phyloP scores from a whole-genome alignment of 2,113 vertebrate species.

The Nansenia antarctica region DNA sequence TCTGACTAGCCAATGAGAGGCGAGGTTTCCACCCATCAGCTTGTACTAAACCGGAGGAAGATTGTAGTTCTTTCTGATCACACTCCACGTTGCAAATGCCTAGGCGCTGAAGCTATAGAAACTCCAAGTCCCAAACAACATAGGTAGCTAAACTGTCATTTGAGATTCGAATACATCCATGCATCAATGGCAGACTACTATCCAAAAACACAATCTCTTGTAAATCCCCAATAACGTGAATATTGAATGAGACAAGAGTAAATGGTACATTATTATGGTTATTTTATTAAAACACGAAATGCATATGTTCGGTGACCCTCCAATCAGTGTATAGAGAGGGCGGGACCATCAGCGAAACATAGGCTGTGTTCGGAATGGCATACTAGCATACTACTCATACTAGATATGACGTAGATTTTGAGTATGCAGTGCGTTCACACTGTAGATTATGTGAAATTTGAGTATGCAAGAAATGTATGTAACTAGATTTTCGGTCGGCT shows the following conservation, averaged over 20 bases:
- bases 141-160: not conserved
- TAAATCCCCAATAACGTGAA: not conserved
- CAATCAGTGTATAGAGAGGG: constrained; percentile 61
- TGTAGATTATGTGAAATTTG: too few relatives aligned
- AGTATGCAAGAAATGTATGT: too few relatives aligned
- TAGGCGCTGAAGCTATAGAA: not conserved
- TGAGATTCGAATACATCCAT: too few relatives aligned
- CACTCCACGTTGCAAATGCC: not conserved
- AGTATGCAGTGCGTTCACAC: too few relatives aligned
- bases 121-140: constrained; percentile 65
- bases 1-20: constrained; percentile 34
- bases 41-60: constrained; percentile 5
- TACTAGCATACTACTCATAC: too few relatives aligned
- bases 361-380: too few relatives aligned
- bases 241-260: too few relatives aligned
- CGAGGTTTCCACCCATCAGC: constrained; percentile 20
- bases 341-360: constrained; percentile 53
- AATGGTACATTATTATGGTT: too few relatives aligned
- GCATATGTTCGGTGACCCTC: constrained; percentile 34
- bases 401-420: too few relatives aligned
- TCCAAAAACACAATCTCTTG: not conserved
- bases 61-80: constrained; percentile 63
- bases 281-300: too few relatives aligned
- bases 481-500: too few relatives aligned
- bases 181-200: not conserved